These are phyloP conservation scores for Paratilapia polleni DNA, from an alignment of 2,113 vertebrate genomes.

Conservation along the genomic window DNA sequence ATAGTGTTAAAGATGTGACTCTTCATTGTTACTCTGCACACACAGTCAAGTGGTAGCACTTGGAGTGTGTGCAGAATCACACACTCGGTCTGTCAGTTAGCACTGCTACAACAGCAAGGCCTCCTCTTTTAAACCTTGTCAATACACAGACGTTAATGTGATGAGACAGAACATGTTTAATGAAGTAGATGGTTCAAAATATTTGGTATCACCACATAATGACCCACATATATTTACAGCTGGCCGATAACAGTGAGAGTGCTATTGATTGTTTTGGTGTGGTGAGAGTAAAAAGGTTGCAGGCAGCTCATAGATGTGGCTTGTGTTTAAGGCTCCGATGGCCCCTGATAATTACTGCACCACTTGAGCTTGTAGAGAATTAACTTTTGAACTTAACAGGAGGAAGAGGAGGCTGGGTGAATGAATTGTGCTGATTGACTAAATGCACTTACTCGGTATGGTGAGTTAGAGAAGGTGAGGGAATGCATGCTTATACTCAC, in stretches of 20 bases:
- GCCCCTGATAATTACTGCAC: conserved; percentile 39
- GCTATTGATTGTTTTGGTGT: conserved; percentile 41
- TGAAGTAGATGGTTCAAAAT: conserved; percentile 35
- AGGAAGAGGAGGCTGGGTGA: neutral
- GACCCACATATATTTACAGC: conserved; percentile 38
- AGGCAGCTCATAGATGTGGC: neutral
- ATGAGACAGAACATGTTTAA: conserved; percentile 41
- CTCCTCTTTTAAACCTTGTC: conserved; percentile 21
- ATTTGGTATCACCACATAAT: conserved; percentile 32
- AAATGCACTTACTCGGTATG: neutral
- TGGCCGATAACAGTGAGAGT: conserved; percentile 12
- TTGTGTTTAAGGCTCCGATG: conserved; percentile 7
- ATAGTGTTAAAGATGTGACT: neutral
- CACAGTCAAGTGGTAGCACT: neutral
- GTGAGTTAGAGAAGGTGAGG: neutral
- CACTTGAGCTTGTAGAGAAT: conserved; percentile 31
- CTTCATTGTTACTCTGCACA: neutral
- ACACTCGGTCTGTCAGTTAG: neutral
- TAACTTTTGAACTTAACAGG: conserved; percentile 32
- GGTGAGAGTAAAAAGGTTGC: neutral
- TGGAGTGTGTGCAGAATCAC: no score
- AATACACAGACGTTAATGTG: conserved; percentile 38
- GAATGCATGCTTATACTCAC: neutral
- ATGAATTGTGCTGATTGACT: conserved; percentile 11
- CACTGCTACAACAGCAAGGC: conserved; percentile 3